phyloP scores from a whole-genome alignment of 1,140 invertebrate species.

The Choristoneura fumiferana region DNA sequence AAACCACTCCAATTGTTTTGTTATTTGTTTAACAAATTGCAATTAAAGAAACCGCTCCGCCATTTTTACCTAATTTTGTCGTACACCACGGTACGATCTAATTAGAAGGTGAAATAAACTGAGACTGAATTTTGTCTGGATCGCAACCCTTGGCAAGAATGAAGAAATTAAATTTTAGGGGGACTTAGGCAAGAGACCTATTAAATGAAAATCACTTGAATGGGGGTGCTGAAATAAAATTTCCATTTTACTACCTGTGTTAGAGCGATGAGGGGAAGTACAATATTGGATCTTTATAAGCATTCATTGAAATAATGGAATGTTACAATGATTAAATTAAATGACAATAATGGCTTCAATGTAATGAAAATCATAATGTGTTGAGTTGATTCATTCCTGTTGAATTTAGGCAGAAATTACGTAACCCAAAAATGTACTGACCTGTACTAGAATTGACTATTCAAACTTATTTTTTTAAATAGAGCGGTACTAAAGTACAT shows the following conservation, averaged over 20 bases:
- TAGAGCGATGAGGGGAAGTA: not conserved
- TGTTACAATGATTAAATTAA: not conserved
- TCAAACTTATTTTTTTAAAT: no score
- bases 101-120: not conserved
- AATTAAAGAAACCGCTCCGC: no score
- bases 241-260: slow-evolving; percentile 11
- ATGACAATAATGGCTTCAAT: not conserved
- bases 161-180: slow-evolving; percentile 5
- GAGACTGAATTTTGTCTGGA: not conserved
- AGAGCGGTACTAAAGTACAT: no score
- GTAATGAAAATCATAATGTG: no score
- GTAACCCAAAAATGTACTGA: no score
- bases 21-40: no score
- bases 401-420: no score
- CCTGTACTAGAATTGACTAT: no score
- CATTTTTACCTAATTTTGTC: not conserved
- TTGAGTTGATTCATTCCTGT: no score
- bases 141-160: not conserved
- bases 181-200: slow-evolving; percentile 1
- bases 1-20: no score
- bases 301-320: not conserved
- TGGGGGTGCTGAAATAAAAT: slow-evolving; percentile 4
- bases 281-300: not conserved
- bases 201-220: slow-evolving; percentile 11
- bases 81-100: not conserved